These are phyloP conservation scores for Andricus grossulariae DNA, from an alignment of 1,140 invertebrate genomes.

Conservation along the genomic window DNA sequence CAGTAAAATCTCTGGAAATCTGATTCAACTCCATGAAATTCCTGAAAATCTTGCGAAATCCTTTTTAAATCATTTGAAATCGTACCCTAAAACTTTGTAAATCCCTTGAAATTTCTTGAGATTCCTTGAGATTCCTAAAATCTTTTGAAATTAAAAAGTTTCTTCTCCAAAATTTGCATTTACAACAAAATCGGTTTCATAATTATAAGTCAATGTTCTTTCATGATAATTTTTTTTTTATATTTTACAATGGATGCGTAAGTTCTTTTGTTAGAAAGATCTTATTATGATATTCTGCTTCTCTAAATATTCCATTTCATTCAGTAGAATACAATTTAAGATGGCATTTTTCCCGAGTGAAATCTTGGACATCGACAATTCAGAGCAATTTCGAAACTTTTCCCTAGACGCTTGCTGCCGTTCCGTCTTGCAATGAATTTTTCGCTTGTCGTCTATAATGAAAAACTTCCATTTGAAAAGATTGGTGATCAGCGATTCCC, in stretches of 20 bases:
- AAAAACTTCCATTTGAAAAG: no score
- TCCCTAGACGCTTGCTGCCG: background rate
- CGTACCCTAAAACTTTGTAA: no score
- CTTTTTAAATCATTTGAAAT: no score
- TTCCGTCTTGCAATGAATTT: background rate
- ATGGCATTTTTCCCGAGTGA: background rate
- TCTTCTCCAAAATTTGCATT: background rate
- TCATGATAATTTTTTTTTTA: no score
- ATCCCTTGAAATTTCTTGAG: no score
- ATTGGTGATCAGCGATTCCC: no score
- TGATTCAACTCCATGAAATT: no score
- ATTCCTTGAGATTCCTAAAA: background rate
- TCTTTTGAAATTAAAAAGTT: background rate
- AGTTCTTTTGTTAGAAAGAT: background rate
- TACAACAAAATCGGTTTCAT: background rate
- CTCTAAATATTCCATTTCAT: background rate
- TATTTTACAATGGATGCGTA: no score
- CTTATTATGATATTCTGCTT: background rate
- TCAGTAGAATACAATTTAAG: background rate
- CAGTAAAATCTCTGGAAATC: no score
- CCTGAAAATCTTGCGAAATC: no score
- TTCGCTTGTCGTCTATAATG: no score
- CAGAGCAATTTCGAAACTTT: slow-evolving; percentile 1
- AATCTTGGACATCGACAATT: slow-evolving; percentile 13
- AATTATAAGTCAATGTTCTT: no score